Evolutionary conservation across 2,888 invertebrate species (phyloP).

Genomic region (Aleiodes leptofemur): DNA sequence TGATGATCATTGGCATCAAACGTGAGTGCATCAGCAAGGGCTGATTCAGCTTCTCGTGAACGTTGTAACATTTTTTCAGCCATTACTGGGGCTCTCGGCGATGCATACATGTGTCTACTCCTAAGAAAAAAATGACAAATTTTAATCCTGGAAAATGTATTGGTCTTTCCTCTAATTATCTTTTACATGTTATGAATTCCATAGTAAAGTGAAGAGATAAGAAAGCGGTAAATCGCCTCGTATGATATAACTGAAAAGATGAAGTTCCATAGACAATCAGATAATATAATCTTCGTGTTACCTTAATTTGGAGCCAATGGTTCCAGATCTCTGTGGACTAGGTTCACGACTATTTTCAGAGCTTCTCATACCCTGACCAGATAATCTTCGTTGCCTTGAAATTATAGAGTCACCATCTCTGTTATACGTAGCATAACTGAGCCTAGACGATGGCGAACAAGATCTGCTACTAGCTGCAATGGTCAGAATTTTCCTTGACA

Average conservation of each 20-base stretch:
- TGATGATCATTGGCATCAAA: conserved; percentile 71
- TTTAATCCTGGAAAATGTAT: not conserved
- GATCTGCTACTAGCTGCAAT: conserved; percentile 91
- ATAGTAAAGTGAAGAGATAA: too few relatives aligned
- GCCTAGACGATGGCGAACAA: conserved; percentile 93
- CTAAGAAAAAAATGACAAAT: conserved; percentile 53
- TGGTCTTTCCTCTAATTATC: not conserved
- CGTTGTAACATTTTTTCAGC: conserved; percentile 91
- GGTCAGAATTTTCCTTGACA: not conserved
- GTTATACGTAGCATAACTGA: conserved; percentile 83
- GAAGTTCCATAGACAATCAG: too few relatives aligned
- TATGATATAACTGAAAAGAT: too few relatives aligned
- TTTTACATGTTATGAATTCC: too few relatives aligned
- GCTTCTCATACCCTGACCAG: conserved; percentile 77
- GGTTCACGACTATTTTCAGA: conserved; percentile 75
- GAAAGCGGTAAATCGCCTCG: too few relatives aligned
- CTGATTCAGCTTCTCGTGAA: conserved; percentile 91
- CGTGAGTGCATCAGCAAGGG: conserved; percentile 84
- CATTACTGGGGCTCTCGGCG: conserved; percentile 80
- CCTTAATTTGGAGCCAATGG: conserved; percentile 63
- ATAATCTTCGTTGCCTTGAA: conserved; percentile 80
- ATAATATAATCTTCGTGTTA: conserved; percentile 37
- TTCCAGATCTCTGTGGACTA: conserved; percentile 74
- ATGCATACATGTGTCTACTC: conserved; percentile 70
- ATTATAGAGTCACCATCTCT: conserved; percentile 76